These are phyloP conservation scores for Caenorhabditis brenneri DNA, from an alignment of 1,140 invertebrate genomes.

Conservation along the genomic window DNA sequence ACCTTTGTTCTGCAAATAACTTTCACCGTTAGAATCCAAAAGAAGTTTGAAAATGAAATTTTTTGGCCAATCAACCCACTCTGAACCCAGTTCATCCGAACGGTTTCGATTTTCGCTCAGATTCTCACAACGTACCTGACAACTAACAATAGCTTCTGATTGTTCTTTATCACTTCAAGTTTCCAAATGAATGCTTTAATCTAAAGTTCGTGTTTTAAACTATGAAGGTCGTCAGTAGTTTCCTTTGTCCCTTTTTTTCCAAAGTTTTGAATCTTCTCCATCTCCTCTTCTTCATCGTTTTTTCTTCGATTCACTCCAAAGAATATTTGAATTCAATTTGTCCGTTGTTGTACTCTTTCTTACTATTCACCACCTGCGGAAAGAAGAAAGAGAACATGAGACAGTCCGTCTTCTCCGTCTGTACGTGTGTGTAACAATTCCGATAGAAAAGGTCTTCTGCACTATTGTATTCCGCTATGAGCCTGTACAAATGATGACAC, in stretches of 20 bases:
- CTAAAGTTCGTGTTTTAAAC: background rate
- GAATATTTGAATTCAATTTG: constrained; percentile 3
- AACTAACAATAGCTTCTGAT: too few species aligned
- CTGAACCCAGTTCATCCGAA: too few species aligned
- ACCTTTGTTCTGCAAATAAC: too few species aligned
- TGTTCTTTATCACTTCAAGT: too few species aligned
- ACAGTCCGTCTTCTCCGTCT: too few species aligned
- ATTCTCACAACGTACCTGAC: too few species aligned
- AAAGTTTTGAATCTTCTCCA: background rate
- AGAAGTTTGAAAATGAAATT: too few species aligned
- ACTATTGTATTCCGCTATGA: background rate
- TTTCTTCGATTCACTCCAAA: background rate
- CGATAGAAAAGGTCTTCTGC: background rate
- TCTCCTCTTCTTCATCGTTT: background rate
- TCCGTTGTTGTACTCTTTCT: background rate
- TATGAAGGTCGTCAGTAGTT: background rate
- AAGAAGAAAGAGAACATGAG: background rate
- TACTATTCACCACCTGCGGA: constrained; percentile 4
- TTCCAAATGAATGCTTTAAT: background rate
- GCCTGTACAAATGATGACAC: background rate
- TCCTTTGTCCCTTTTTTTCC: too few species aligned
- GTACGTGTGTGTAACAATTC: background rate
- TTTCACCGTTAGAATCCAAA: too few species aligned
- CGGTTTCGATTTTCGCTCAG: too few species aligned
- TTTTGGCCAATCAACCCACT: too few species aligned